phyloP scores from a whole-genome alignment of 2,797 vertebrate genomes.

The Xenopus petersii region DNA sequence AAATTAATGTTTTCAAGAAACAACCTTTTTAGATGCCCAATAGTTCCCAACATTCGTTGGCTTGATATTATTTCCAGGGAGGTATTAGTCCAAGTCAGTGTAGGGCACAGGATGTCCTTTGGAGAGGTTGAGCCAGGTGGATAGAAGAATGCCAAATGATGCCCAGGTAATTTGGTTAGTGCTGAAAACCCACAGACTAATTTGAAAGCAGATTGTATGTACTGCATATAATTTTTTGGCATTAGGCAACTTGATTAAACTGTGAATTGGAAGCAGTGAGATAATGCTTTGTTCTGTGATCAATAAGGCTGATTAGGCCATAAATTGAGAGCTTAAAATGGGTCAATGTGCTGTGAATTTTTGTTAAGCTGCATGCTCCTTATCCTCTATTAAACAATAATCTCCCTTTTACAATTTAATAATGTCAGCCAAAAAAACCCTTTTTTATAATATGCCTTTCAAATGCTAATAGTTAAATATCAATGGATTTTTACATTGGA shows the following conservation, averaged over 20 bases:
- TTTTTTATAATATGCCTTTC: slow-evolving; percentile 10
- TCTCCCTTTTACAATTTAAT: slow-evolving; percentile 28
- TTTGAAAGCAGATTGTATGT: slow-evolving; percentile 45
- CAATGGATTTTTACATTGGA: not conserved
- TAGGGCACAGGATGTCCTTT: not conserved
- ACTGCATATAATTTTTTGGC: slow-evolving; percentile 42
- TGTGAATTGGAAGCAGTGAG: slow-evolving; percentile 44
- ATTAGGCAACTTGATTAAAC: slow-evolving; percentile 48
- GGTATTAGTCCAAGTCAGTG: not conserved
- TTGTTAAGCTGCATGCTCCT: slow-evolving; percentile 4
- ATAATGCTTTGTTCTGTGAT: slow-evolving; percentile 49
- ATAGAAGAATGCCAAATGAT: slow-evolving; percentile 2
- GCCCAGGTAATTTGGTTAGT: slow-evolving; percentile 32
- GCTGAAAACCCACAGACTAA: slow-evolving; percentile 41
- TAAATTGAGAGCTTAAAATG: slow-evolving; percentile 48
- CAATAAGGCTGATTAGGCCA: slow-evolving; percentile 47
- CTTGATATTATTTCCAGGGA: not conserved
- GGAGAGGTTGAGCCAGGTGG: not conserved
- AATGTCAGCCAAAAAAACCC: slow-evolving; percentile 19
- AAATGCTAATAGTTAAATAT: slow-evolving; percentile 5
- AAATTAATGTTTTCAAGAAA: too few species aligned
- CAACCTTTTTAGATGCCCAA: too few species aligned
- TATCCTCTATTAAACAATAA: slow-evolving; percentile 29
- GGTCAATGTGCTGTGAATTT: slow-evolving; percentile 39
- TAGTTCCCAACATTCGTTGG: too few species aligned